Percentiles rank a stretch among this genome's conserved stretches.
Conservation (phyloP, 2,888 invertebrate genomes). For the Acleris cristana region DNA sequence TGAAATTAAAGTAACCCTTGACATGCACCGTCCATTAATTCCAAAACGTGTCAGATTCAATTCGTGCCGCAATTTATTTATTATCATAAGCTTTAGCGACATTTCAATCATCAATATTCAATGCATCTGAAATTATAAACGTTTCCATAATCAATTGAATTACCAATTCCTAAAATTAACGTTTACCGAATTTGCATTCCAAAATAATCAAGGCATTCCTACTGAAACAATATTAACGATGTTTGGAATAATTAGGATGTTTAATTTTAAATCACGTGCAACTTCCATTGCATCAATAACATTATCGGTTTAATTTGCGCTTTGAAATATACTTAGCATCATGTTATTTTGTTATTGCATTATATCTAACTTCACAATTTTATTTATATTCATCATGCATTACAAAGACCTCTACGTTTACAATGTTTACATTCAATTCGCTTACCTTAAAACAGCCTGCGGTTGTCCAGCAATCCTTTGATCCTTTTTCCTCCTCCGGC, state of each 20-base stretch:
- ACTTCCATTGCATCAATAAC: background rate
- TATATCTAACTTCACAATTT: too few species aligned
- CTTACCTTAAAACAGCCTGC: slow-evolving; percentile 65
- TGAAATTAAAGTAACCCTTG: background rate
- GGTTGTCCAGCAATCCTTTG: slow-evolving; percentile 61
- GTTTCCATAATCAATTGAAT: slow-evolving; percentile 49
- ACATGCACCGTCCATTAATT: background rate
- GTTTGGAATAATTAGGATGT: slow-evolving; percentile 30
- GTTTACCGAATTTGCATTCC: slow-evolving; percentile 58
- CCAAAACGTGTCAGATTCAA: slow-evolving; percentile 4
- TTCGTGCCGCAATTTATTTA: slow-evolving; percentile 18
- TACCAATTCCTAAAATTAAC: slow-evolving; percentile 55
- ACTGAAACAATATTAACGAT: slow-evolving; percentile 18
- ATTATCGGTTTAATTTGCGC: too few species aligned
- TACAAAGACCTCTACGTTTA: too few species aligned
- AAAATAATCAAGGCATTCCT: slow-evolving; percentile 45
- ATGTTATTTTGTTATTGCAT: too few species aligned
- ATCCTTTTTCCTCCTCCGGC: slow-evolving; percentile 66
- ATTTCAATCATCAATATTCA: slow-evolving; percentile 53
- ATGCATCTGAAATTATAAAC: slow-evolving; percentile 45
- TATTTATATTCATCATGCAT: too few species aligned
- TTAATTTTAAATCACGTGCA: slow-evolving; percentile 22
- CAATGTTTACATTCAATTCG: slow-evolving; percentile 19
- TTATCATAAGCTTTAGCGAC: slow-evolving; percentile 16
- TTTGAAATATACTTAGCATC: too few species aligned